Base-by-base conservation (phyloP, 2,888 invertebrate species). In the Tetranychus truncatus region DNA sequence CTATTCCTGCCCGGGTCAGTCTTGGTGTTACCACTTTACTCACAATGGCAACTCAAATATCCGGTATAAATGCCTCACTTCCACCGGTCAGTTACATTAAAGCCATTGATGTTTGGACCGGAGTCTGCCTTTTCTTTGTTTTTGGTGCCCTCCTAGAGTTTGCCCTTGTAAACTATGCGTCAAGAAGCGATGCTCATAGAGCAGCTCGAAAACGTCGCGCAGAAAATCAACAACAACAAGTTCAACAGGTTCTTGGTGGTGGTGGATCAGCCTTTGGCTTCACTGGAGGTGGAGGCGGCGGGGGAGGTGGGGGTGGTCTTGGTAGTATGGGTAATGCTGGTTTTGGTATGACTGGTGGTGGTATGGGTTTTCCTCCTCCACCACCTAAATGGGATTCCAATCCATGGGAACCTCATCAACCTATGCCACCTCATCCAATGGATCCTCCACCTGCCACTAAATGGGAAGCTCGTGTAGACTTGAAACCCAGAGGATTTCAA, bases 71-170 rank as follows among this genome's bases (percentile, higher is more conserved):
- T 85, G 93, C 94, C 77, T 93, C 94, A 79, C 86, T 95, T 80
- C 96, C 96, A 76, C 95, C 96, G 74, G 97, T 97, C 78, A 95
- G 95, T 75, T 97, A 97, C 86, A 96, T 96, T 75, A 97, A 97
- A 79, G 95, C 95, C 79, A 94, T 95, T 81, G 95, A 95, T 84
- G 92, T 96, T 74, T 95, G 95, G 95, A 95, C 95, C 78, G 94
- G 94, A 77, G 93, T 95, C 75, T 97, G 96, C 84, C 87, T 96
- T 80, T 95, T 96, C 74, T 97, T 97, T 84, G 96, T 97, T 74
- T 97, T 97, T 83, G 95, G 95, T 73, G 96, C 97, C 44, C 85
- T 97, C 79, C 88, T 97, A 77, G 97, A 97, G 86, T 97, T 97
- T 83, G 96, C 97, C 74, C 87, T 97, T 78, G 97, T 97, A 80